These are phyloP conservation scores for Glareola pratincola DNA, from an alignment of 2,113 vertebrate genomes.

Conservation along the genomic window DNA sequence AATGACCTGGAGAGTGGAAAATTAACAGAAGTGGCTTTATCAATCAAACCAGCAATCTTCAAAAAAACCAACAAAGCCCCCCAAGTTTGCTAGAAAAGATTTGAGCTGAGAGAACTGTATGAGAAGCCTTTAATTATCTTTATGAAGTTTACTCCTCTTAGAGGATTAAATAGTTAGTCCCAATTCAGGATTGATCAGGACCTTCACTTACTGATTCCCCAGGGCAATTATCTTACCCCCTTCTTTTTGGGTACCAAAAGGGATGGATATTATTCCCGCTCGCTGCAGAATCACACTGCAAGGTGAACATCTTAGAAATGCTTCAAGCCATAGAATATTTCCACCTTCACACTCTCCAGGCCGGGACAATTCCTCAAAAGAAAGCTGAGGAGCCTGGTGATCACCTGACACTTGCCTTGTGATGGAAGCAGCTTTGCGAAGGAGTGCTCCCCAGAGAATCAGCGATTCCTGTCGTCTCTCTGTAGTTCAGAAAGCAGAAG, in stretches of 20 bases:
- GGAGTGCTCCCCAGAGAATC: neutral
- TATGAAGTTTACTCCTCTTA: neutral
- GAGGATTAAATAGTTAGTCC: neutral
- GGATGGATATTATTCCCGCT: neutral
- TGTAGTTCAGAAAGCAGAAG: neutral
- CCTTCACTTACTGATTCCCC: neutral
- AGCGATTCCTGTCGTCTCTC: neutral
- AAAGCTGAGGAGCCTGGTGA: neutral
- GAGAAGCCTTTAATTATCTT: neutral
- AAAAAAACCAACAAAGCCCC: neutral
- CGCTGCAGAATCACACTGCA: neutral
- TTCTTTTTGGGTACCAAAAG: neutral
- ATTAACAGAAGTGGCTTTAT: neutral
- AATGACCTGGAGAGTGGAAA: neutral
- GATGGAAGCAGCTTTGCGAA: neutral
- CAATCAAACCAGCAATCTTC: neutral
- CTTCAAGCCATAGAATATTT: neutral
- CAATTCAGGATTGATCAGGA: neutral
- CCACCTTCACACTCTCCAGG: neutral
- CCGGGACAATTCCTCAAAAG: neutral
- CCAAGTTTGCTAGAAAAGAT: neutral
- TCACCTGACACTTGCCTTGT: accelerated
- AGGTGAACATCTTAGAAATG: neutral
- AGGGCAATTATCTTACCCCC: neutral
- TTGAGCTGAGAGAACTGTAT: neutral